Evolutionary conservation across 1,140 invertebrate genomes (phyloP).

Genomic region (Vanessa tameamea): DNA sequence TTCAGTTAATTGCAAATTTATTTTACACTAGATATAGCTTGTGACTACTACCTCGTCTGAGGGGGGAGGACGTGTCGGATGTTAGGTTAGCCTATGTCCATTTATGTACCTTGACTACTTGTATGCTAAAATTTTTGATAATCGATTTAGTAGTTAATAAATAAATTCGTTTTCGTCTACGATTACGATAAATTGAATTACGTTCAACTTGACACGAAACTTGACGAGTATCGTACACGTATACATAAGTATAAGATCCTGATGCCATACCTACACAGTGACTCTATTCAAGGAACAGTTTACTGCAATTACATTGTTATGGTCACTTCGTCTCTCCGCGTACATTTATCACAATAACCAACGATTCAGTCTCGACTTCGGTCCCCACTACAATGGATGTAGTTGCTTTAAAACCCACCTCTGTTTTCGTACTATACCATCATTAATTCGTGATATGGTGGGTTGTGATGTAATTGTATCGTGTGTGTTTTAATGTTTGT

Average conservation of each 20-base stretch:
- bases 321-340: constrained; percentile 69
- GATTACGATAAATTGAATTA: background rate
- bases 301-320: constrained; percentile 79
- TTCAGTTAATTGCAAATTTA: too few relatives aligned
- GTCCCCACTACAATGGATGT: constrained; percentile 66
- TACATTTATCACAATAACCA: constrained; percentile 71
- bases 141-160: too few relatives aligned
- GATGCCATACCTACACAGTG: constrained; percentile 54
- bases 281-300: constrained; percentile 78
- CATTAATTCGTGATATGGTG: constrained; percentile 47
- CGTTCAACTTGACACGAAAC: constrained; percentile 7
- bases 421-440: constrained; percentile 43
- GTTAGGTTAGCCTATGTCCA: too few relatives aligned
- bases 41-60: too few relatives aligned
- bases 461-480: constrained; percentile 58
- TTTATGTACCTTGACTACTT: too few relatives aligned
- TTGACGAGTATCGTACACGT: background rate
- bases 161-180: too few relatives aligned
- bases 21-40: too few relatives aligned
- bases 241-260: constrained; percentile 40
- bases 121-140: too few relatives aligned
- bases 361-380: constrained; percentile 71
- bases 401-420: constrained; percentile 39
- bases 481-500: constrained; percentile 31
- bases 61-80: too few relatives aligned